A percentile compares a stretch with the other conserved stretches of the same genome.
These are phyloP conservation scores for Drosophila limbata DNA, from an alignment of 2,888 invertebrate species.

Conservation along the genomic window DNA sequence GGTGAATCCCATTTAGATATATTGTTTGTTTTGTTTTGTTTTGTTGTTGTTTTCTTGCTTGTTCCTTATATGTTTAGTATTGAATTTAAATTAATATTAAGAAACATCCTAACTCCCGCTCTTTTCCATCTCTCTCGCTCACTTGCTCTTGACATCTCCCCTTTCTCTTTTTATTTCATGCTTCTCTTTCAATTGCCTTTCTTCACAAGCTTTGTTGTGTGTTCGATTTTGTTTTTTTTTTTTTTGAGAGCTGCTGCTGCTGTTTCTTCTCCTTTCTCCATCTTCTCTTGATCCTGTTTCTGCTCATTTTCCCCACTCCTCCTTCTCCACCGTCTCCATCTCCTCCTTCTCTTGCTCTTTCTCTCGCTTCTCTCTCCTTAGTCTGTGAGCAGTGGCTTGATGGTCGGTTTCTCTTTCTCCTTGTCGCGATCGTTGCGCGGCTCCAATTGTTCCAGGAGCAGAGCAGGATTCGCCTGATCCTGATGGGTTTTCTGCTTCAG, in stretches of 20 bases:
- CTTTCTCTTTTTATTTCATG: neutral
- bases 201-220: neutral
- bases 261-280: neutral
- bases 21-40: conserved; percentile 26
- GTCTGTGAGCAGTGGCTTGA: conserved; percentile 83
- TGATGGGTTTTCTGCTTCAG: conserved; percentile 93
- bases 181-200: neutral
- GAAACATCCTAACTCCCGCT: conserved; percentile 63
- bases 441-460: conserved; percentile 83
- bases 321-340: neutral
- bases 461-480: conserved; percentile 83
- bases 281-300: neutral
- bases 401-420: conserved; percentile 84
- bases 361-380: conserved; percentile 50
- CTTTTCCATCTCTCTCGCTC: conserved; percentile 1
- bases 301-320: neutral
- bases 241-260: conserved; percentile 21
- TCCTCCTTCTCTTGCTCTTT: neutral
- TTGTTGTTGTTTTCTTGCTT: conserved; percentile 31
- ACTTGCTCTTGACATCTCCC: neutral
- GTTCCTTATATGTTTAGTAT: conserved; percentile 65
- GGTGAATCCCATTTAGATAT: conserved; percentile 48
- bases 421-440: conserved; percentile 83
- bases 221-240: conserved; percentile 2
- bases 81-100: conserved; percentile 77